Evolutionary conservation across 2,888 invertebrate genomes (phyloP).

Genomic region (Latrodectus hesperus): DNA sequence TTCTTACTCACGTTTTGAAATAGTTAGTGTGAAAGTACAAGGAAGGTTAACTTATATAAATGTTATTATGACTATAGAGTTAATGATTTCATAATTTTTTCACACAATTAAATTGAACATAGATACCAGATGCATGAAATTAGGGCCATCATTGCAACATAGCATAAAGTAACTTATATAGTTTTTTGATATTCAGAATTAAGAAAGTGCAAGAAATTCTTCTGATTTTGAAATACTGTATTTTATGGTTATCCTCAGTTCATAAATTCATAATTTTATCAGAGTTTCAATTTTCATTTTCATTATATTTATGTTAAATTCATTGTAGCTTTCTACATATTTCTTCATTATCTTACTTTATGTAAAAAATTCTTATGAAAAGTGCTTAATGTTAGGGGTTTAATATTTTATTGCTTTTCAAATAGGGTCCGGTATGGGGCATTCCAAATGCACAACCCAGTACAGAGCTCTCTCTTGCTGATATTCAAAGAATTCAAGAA

Average conservation of each 20-base stretch:
- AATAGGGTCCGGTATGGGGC: slow-evolving; percentile 74
- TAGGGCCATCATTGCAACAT: no score
- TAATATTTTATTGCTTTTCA: slow-evolving; percentile 7
- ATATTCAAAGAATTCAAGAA: slow-evolving; percentile 78
- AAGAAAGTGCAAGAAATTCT: background rate
- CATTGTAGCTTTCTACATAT: background rate
- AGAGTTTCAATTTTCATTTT: background rate
- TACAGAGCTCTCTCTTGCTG: slow-evolving; percentile 76
- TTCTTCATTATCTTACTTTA: background rate
- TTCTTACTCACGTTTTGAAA: no score
- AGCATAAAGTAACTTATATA: no score
- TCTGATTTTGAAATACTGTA: background rate
- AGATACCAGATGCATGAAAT: no score
- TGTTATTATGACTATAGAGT: no score
- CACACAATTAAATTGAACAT: no score
- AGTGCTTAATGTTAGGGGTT: background rate
- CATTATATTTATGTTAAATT: no score
- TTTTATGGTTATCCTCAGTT: background rate
- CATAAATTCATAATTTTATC: background rate
- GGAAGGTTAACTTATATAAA: no score
- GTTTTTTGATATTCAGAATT: background rate
- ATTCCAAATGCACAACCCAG: slow-evolving; percentile 64
- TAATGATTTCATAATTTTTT: no score
- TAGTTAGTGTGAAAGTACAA: no score
- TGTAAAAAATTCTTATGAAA: background rate